Conservation (phyloP, 92 coral and sea anemone genomes). For the Pocillopora grandis region DNA sequence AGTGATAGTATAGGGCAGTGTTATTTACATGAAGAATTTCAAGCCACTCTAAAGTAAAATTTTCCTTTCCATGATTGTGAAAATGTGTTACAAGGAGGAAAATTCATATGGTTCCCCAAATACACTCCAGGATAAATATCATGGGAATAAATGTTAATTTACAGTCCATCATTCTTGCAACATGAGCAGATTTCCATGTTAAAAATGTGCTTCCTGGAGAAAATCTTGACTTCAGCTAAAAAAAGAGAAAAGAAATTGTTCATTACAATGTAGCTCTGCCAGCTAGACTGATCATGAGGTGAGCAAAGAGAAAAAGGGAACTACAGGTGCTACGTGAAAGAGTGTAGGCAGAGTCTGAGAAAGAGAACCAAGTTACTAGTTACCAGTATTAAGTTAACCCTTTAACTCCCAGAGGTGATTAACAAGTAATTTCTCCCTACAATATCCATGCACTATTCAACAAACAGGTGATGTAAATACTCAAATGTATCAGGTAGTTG, state of each 20-base stretch:
- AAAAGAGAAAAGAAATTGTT: not conserved
- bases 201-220: constrained; percentile 47
- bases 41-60: constrained; percentile 23
- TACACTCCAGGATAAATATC: constrained; percentile 74
- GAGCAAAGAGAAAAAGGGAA: too few relatives aligned
- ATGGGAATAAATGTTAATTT: constrained; percentile 82
- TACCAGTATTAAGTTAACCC: too few relatives aligned
- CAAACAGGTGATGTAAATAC: too few relatives aligned
- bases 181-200: constrained; percentile 55
- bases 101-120: constrained; percentile 91
- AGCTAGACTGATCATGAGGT: too few relatives aligned
- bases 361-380: too few relatives aligned
- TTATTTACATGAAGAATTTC: constrained; percentile 62
- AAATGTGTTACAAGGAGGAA: constrained; percentile 27
- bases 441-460: too few relatives aligned
- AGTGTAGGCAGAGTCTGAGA: too few relatives aligned
- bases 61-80: not conserved
- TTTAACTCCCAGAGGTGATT: too few relatives aligned
- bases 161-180: constrained; percentile 66
- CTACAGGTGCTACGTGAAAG: too few relatives aligned
- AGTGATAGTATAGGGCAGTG: too few relatives aligned
- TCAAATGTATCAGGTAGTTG: too few relatives aligned
- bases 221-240: constrained; percentile 21
- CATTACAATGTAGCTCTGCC: not conserved
- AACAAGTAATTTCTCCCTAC: too few relatives aligned